These are phyloP conservation scores for Oryctolagus cuniculus DNA, from an alignment of 2,113 vertebrate genomes.

Conservation along the genomic window DNA sequence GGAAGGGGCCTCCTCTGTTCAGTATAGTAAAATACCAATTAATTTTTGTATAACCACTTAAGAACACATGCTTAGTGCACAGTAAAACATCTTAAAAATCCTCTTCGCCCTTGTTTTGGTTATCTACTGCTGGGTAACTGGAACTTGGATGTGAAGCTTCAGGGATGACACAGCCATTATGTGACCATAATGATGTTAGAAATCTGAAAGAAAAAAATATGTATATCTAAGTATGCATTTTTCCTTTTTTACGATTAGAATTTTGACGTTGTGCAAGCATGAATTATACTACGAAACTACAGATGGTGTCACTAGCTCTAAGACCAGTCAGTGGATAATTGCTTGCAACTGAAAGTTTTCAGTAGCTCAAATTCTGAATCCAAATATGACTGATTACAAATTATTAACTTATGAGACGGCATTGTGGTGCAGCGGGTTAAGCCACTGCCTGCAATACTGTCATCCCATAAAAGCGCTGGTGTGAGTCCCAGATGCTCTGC, in stretches of 20 bases:
- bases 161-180: not conserved
- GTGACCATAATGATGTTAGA: not conserved
- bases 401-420: not conserved
- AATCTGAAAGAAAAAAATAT: slow-evolving; percentile 19
- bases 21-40: not conserved
- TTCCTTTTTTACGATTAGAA: not conserved
- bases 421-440: too few species aligned
- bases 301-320: not conserved
- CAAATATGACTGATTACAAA: not conserved
- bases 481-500: too few species aligned
- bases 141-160: not conserved
- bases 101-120: too few species aligned
- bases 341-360: not conserved
- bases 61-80: too few species aligned
- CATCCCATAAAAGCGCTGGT: too few species aligned
- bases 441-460: too few species aligned
- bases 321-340: not conserved
- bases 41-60: too few species aligned
- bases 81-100: too few species aligned
- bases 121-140: too few species aligned
- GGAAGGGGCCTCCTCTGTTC: not conserved
- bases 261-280: not conserved
- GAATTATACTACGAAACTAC: not conserved
- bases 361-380: slow-evolving; percentile 5
- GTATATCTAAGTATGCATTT: not conserved